Evolutionary conservation across 2,113 vertebrate species (phyloP).

Genomic region (Xyliphius kryptos): DNA sequence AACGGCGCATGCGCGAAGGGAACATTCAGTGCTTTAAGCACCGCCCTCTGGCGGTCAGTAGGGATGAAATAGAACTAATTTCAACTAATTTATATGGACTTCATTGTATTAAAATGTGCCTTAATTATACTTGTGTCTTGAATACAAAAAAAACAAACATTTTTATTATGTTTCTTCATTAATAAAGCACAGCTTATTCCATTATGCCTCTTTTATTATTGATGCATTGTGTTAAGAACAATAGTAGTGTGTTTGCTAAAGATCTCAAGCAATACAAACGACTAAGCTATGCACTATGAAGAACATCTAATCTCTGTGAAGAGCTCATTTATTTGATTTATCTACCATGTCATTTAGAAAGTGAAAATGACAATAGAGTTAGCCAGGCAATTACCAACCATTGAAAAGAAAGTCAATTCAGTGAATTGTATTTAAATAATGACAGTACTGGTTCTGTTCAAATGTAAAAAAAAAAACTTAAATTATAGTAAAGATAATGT

Average conservation of each 20-base stretch:
- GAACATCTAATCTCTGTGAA: conserved; percentile 39
- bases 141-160: background rate
- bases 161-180: background rate
- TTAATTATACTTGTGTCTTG: too few species aligned
- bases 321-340: conserved; percentile 52
- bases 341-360: conserved; percentile 39
- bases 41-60: too few species aligned
- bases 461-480: too few species aligned
- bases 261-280: conserved; percentile 44
- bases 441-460: too few species aligned
- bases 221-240: conserved; percentile 42
- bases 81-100: too few species aligned
- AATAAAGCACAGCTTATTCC: conserved; percentile 32
- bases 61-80: too few species aligned
- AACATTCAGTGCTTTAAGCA: too few species aligned
- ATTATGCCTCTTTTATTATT: conserved; percentile 35
- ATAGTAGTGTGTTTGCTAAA: conserved; percentile 44
- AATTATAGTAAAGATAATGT: too few species aligned
- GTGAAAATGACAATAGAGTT: conserved; percentile 41
- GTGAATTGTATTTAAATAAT: background rate
- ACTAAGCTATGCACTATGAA: conserved; percentile 38
- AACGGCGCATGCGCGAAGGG: too few species aligned
- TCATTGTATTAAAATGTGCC: too few species aligned
- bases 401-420: conserved; percentile 14
- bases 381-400: conserved; percentile 42